These are phyloP conservation scores for Druceiella hillmani DNA, from an alignment of 2,888 invertebrate species.

Conservation along the genomic window DNA sequence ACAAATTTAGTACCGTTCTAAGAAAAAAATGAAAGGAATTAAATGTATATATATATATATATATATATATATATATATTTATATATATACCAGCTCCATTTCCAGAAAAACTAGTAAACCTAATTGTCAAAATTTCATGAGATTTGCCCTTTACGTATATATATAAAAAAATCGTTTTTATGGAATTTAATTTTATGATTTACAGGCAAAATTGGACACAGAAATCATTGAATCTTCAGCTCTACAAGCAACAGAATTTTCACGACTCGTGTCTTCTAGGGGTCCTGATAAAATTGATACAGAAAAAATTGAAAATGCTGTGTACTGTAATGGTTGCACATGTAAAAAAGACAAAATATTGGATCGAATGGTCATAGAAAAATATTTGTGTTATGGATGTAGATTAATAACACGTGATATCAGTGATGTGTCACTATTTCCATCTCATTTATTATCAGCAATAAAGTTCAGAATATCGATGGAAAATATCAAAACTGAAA, in stretches of 20 bases:
- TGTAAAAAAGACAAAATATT: constrained; percentile 14
- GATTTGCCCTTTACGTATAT: no score
- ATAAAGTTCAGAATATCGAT: constrained; percentile 25
- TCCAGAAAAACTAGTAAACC: no score
- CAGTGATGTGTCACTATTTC: constrained; percentile 25
- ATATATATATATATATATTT: no score
- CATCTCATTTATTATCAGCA: constrained; percentile 24
- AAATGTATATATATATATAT: no score
- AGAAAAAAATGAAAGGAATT: no score
- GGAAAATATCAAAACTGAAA: constrained; percentile 30
- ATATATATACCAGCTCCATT: no score
- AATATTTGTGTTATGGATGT: constrained; percentile 36
- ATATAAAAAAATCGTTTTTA: no score
- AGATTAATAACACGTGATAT: constrained; percentile 31
- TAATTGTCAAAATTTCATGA: no score
- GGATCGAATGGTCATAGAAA: constrained; percentile 24
- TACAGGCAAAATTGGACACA: constrained; percentile 47
- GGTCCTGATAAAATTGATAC: constrained; percentile 16
- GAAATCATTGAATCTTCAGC: constrained; percentile 43
- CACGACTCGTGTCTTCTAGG: constrained; percentile 37
- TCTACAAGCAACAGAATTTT: constrained; percentile 58
- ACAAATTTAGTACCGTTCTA: no score
- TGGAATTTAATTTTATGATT: constrained; percentile 30
- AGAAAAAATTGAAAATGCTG: constrained; percentile 7
- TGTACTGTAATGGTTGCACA: constrained; percentile 15